Conservation (phyloP, 2,797 vertebrate genomes). For the Molothrus ater region DNA sequence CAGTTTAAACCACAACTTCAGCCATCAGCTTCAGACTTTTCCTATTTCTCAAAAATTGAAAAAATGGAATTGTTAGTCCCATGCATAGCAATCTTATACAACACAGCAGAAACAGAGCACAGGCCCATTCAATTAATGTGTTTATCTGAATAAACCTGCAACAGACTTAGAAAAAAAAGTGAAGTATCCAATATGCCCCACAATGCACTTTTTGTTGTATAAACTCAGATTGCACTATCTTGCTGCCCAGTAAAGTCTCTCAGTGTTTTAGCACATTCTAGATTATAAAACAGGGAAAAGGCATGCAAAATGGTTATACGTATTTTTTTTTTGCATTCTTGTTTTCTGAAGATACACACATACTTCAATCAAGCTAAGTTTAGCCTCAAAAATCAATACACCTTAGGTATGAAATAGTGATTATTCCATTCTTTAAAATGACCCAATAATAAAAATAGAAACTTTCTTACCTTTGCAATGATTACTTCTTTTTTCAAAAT, state of each 20-base stretch:
- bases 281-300: not conserved
- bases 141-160: not conserved
- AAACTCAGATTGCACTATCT: not conserved
- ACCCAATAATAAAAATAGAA: not conserved
- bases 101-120: not conserved
- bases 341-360: not conserved
- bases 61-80: not conserved
- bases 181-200: not conserved
- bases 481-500: slow-evolving; percentile 99
- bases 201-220: not conserved
- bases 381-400: not conserved
- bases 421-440: not conserved
- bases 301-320: not conserved
- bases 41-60: not conserved
- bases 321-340: not conserved
- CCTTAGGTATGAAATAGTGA: not conserved
- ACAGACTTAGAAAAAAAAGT: not conserved
- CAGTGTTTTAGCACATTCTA: not conserved
- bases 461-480: slow-evolving; percentile 90
- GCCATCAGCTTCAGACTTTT: not conserved
- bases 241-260: not conserved
- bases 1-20: not conserved
- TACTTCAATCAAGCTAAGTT: not conserved
- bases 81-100: not conserved
- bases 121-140: not conserved